A percentile compares a stretch with the other conserved stretches of the same genome.
Evolutionary conservation across 1,140 invertebrate genomes (phyloP).

Genomic region (Atta texana): DNA sequence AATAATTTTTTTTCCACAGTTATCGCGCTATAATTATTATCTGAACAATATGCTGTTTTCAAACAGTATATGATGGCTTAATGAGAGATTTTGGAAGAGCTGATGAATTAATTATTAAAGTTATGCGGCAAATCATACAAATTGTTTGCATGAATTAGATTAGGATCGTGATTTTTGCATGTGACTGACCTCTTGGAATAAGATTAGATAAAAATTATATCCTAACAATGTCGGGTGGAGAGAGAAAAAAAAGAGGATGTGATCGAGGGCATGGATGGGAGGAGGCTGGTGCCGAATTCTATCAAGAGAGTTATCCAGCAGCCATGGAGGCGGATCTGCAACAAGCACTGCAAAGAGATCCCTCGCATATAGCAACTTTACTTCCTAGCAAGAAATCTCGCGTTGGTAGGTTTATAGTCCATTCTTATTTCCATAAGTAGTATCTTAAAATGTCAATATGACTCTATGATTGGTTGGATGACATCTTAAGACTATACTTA

Average conservation of each 20-base stretch:
- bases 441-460: too few species aligned
- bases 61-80: not conserved
- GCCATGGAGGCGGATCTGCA: conserved; percentile 89
- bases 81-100: not conserved
- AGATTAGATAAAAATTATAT: not conserved
- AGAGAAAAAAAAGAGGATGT: conserved; percentile 86
- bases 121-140: not conserved
- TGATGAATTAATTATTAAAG: not conserved
- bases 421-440: too few species aligned
- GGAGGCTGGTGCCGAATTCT: conserved; percentile 94
- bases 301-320: conserved; percentile 93
- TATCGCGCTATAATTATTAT: not conserved
- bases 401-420: conserved; percentile 86
- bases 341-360: conserved; percentile 89
- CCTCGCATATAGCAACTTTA: conserved; percentile 91
- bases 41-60: not conserved
- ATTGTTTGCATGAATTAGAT: conserved; percentile 14
- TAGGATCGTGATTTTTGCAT: not conserved
- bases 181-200: not conserved
- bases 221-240: conserved; percentile 87
- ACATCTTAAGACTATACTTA: too few species aligned
- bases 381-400: conserved; percentile 92
- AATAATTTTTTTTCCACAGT: conserved; percentile 19
- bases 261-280: conserved; percentile 91
- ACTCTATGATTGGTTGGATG: too few species aligned